Evolutionary conservation across 2,888 invertebrate genomes (phyloP).

Genomic region (Sepiola atlantica): DNA sequence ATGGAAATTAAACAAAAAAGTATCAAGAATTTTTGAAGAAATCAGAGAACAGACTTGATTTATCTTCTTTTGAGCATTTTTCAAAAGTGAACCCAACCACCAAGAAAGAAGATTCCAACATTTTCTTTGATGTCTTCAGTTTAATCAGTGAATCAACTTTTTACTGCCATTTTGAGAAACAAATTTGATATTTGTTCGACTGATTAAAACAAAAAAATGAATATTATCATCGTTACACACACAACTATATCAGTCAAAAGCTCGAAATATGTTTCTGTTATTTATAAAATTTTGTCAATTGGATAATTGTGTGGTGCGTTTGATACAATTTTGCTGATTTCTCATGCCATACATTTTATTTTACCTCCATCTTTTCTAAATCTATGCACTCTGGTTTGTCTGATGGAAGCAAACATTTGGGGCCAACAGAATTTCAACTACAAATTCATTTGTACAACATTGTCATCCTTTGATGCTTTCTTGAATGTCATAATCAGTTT

Average conservation of each 20-base stretch:
- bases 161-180: constrained; percentile 12
- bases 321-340: neutral
- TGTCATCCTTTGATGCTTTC: constrained; percentile 5
- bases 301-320: neutral
- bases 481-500: neutral
- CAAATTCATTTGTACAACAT: constrained; percentile 1
- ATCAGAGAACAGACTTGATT: neutral
- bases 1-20: constrained; percentile 15
- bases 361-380: neutral
- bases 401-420: neutral
- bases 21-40: neutral
- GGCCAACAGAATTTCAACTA: neutral
- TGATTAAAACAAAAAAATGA: neutral
- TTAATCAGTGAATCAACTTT: constrained; percentile 32
- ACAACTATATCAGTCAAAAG: neutral
- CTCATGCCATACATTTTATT: neutral
- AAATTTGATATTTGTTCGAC: neutral
- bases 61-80: neutral
- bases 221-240: neutral
- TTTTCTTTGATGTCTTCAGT: neutral
- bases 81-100: neutral
- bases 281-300: neutral
- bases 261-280: neutral
- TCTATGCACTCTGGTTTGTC: constrained; percentile 19
- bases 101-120: neutral